A percentile compares a stretch with the other conserved stretches of the same genome.
phyloP scores from a whole-genome alignment of 2,113 vertebrate species.

The Alligator sinensis region DNA sequence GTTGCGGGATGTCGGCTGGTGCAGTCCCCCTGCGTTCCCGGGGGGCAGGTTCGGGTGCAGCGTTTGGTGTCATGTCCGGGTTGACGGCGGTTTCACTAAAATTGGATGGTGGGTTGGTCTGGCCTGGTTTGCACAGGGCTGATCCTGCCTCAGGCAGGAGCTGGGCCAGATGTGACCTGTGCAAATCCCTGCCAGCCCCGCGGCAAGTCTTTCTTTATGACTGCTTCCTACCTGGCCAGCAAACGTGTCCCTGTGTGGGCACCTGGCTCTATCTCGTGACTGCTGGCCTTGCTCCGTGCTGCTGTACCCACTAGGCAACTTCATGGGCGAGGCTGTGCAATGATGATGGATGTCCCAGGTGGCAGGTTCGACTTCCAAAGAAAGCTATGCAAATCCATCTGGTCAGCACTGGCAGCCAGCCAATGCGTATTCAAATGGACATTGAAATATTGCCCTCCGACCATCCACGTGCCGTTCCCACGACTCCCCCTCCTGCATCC shows the following conservation, averaged over 20 bases:
- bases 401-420: neutral
- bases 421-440: neutral
- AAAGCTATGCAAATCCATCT: neutral
- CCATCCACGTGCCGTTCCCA: neutral
- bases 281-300: neutral
- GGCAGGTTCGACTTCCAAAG: neutral
- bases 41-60: neutral
- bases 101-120: no score
- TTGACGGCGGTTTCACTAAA: no score
- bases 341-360: neutral
- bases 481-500: neutral
- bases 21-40: neutral
- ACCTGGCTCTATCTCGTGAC: neutral
- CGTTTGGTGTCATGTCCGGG: no score
- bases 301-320: neutral
- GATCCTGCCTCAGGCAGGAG: no score
- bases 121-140: no score
- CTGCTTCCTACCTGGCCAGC: neutral
- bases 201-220: neutral
- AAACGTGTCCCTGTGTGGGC: neutral
- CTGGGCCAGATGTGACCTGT: neutral
- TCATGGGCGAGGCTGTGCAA: neutral
- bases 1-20: neutral
- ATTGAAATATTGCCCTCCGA: neutral
- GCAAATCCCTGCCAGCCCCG: neutral